phyloP scores from a whole-genome alignment of 1,140 invertebrate genomes.

The Drosophila seguyi region DNA sequence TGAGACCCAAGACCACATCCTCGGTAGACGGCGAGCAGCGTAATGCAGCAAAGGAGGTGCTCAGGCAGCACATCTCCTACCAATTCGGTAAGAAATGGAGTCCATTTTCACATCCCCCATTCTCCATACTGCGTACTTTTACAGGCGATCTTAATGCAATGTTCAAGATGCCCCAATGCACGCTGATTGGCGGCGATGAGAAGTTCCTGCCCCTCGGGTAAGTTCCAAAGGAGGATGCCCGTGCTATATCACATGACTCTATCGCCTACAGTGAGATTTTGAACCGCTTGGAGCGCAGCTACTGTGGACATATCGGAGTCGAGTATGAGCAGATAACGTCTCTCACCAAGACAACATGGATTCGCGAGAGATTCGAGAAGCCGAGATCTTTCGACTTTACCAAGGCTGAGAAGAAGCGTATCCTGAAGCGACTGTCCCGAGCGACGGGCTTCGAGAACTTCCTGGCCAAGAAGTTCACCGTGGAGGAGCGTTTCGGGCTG shows the following conservation, averaged over 20 bases:
- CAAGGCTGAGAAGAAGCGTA: background rate
- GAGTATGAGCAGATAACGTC: background rate
- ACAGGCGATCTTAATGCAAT: background rate
- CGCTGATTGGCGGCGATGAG: background rate
- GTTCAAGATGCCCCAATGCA: background rate
- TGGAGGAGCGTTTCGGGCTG: background rate
- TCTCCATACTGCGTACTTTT: no score
- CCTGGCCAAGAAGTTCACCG: background rate
- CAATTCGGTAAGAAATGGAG: background rate
- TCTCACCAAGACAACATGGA: background rate
- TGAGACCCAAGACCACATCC: background rate
- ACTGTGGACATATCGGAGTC: background rate
- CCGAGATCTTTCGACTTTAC: background rate
- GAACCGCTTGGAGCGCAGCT: background rate
- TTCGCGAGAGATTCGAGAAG: background rate
- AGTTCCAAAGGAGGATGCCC: background rate
- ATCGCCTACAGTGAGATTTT: background rate
- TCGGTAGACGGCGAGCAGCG: background rate
- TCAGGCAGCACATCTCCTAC: background rate
- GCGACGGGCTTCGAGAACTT: background rate
- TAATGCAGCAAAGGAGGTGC: background rate
- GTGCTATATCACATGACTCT: background rate
- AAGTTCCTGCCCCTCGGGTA: background rate
- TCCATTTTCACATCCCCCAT: no score
- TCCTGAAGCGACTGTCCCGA: background rate